Evolutionary conservation across 1,140 invertebrate species (phyloP).

Genomic region (Dysdera silvatica): DNA sequence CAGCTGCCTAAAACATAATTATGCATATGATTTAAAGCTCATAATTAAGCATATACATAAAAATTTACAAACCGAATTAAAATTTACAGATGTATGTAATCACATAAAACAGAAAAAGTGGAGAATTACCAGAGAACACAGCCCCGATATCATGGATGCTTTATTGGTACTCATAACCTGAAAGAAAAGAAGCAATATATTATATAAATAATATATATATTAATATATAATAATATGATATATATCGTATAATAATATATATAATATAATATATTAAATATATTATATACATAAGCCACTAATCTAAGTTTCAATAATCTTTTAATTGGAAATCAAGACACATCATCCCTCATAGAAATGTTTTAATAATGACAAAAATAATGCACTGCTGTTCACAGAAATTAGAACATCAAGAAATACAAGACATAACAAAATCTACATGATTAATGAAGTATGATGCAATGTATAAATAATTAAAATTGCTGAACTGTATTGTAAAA

Average conservation of each 20-base stretch:
- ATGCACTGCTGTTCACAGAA: background rate
- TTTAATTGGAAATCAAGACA: too few relatives aligned
- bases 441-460: background rate
- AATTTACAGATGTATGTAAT: background rate
- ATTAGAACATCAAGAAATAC: background rate
- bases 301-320: too few relatives aligned
- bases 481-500: background rate
- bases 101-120: background rate
- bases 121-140: constrained; percentile 27
- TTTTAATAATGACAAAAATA: background rate
- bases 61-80: too few relatives aligned
- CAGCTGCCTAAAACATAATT: constrained; percentile 37
- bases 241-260: too few relatives aligned
- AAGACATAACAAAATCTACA: background rate
- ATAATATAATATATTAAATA: too few relatives aligned
- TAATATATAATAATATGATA: constrained; percentile 11
- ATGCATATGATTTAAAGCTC: too few relatives aligned
- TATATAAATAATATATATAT: background rate
- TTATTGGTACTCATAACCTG: constrained; percentile 38
- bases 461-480: background rate
- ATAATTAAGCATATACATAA: too few relatives aligned
- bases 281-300: too few relatives aligned
- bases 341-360: too few relatives aligned
- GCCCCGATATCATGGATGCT: constrained; percentile 25
- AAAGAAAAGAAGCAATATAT: constrained; percentile 28